Evolutionary conservation across 2,113 vertebrate genomes (phyloP).

Genomic region (Thymallus thymallus): DNA sequence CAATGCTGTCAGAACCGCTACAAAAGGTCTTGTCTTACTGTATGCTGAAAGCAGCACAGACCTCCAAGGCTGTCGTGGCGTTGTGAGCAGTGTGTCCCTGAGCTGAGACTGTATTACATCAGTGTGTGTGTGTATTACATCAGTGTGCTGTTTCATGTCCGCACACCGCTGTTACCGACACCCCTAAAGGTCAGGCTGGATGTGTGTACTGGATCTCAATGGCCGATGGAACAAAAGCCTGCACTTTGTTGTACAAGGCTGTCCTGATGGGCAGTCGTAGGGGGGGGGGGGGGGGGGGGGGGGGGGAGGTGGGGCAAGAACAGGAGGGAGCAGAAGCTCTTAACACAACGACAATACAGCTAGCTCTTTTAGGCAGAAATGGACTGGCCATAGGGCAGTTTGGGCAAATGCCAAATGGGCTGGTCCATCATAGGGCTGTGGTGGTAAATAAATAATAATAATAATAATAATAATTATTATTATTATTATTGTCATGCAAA

Average conservation of each 20-base stretch:
- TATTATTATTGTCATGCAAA: background rate
- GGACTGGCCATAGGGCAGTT: too few species aligned
- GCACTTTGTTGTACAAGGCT: background rate
- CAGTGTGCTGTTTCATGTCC: background rate
- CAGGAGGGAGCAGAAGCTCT: background rate
- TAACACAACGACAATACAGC: background rate
- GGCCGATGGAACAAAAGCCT: background rate
- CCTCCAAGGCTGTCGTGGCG: background rate
- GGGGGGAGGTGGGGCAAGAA: too few species aligned
- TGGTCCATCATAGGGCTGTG: too few species aligned
- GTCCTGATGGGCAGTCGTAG: background rate
- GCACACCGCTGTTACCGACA: background rate
- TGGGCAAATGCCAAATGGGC: too few species aligned
- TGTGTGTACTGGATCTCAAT: background rate
- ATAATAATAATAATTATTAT: too few species aligned
- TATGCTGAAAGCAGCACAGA: too few species aligned
- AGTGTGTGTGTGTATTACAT: background rate
- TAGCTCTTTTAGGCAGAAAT: background rate
- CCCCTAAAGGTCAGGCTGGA: conserved; percentile 3
- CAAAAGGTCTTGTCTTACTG: too few species aligned
- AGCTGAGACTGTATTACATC: background rate
- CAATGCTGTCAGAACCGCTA: too few species aligned
- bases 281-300: background rate
- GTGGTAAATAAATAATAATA: too few species aligned
- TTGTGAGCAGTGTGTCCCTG: background rate